These are phyloP conservation scores for Naja naja DNA, from an alignment of 2,113 vertebrate genomes.

Conservation along the genomic window DNA sequence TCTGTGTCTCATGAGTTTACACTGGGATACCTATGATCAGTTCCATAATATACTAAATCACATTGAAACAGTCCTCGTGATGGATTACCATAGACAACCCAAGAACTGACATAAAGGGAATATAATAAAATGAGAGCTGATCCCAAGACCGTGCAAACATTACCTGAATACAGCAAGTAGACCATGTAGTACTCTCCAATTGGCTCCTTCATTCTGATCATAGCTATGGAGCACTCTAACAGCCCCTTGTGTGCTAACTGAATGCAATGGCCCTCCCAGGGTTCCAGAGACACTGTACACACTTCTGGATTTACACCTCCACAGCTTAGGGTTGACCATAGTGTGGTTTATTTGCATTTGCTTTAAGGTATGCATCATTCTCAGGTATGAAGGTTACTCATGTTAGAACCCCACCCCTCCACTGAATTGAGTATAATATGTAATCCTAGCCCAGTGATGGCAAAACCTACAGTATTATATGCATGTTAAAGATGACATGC, in stretches of 20 bases:
- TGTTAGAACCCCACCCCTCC: background rate
- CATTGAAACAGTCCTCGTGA: background rate
- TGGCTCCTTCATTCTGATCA: background rate
- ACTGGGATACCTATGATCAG: background rate
- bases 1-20: background rate
- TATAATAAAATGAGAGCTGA: background rate
- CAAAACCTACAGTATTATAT: background rate
- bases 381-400: background rate
- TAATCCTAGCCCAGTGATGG: background rate
- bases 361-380: background rate
- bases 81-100: background rate
- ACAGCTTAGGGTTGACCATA: background rate
- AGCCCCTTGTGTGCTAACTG: background rate
- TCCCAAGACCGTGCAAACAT: background rate
- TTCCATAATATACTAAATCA: background rate
- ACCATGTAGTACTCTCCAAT: background rate
- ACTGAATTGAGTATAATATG: background rate
- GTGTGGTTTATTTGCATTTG: background rate
- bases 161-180: background rate
- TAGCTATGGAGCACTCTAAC: background rate
- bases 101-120: background rate
- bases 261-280: background rate
- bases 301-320: background rate
- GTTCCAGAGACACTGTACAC: background rate
- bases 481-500: background rate